Base-by-base conservation (phyloP, 2,113 vertebrate species). In the Rhodinocichla rosea region DNA sequence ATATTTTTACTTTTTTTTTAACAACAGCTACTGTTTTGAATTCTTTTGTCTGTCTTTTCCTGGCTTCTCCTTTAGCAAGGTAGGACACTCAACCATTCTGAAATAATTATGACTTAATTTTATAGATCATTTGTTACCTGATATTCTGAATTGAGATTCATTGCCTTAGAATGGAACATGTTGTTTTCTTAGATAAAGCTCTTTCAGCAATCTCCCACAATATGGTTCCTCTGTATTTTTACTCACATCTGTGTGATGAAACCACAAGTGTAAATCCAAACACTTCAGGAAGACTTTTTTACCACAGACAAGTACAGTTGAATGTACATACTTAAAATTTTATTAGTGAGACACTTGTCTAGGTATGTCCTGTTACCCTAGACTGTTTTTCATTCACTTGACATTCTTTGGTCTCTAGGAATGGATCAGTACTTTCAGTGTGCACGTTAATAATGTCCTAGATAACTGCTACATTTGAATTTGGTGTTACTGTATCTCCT, bases 211-310 rank as follows among this genome's bases (percentile, higher is more conserved):
- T 42, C 60, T 70, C 26, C 0, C 11, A 22, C 64, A 79, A 5
- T 2, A 5, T 13, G 17, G 13, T n/a, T 65, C 56, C 42, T 6
- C 3, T 20, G 12, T n/a, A 21, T 37, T 64, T 92, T 32, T 45
- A 45, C 13, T 32, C 33, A 35, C 0, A 0, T 28, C 49, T 57
- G 17, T 22, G 21, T 52, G 33, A 67, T 1, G 27, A 28, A 87
- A 57, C 21, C 76, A 39, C 44, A 86, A 52, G 24, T 44, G 13
- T 10, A 57, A 85, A 56, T 65, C 27, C 28, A 56, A 55, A 69
- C 7, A 15, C 16, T 37, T 17, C 2, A 40, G n/a, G 50, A 68
- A 40, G 13, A 4, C 5, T 45, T 28, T 16, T 57, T 63, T 83
- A 27, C 30, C 12, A 42, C 9, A 21, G 22, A 77, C 20, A 75